Conservation (phyloP, 2,888 invertebrate genomes). For the Coronaproctus castanopsis region DNA sequence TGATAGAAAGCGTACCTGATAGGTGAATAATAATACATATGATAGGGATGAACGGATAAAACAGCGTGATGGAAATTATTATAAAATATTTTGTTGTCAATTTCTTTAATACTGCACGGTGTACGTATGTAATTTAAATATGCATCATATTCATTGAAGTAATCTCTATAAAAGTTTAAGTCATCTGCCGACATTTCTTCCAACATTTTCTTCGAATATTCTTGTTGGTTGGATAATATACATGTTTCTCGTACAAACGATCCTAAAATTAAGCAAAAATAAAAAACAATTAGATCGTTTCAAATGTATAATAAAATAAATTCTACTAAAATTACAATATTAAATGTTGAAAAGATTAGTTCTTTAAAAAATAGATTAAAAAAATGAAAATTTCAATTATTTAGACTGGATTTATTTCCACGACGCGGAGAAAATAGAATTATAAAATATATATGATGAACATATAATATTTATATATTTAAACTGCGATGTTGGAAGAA, state of each 20-base stretch:
- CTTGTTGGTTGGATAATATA: constrained; percentile 5
- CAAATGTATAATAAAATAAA: no score
- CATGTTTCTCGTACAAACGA: constrained; percentile 2
- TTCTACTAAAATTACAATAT: no score
- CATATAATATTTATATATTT: no score
- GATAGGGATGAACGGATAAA: not conserved
- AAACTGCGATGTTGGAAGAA: no score
- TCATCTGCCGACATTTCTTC: constrained; percentile 4
- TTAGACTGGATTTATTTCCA: no score
- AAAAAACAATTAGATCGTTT: no score
- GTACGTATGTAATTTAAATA: constrained; percentile 1
- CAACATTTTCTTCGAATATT: constrained; percentile 1
- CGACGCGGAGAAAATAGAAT: not conserved
- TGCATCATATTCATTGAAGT: constrained; percentile 7
- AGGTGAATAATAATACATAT: constrained; percentile 7
- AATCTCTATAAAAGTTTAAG: not conserved
- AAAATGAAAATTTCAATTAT: no score
- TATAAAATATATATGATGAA: no score
- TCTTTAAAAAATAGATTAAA: no score
- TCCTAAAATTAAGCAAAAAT: no score
- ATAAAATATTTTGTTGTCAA: constrained; percentile 3
- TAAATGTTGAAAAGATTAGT: no score
- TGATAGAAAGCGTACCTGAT: constrained; percentile 6
- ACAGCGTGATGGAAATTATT: not conserved
- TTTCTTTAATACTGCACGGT: not conserved